phyloP scores from a whole-genome alignment of 2,797 vertebrate species.

The Gallinago stenura region DNA sequence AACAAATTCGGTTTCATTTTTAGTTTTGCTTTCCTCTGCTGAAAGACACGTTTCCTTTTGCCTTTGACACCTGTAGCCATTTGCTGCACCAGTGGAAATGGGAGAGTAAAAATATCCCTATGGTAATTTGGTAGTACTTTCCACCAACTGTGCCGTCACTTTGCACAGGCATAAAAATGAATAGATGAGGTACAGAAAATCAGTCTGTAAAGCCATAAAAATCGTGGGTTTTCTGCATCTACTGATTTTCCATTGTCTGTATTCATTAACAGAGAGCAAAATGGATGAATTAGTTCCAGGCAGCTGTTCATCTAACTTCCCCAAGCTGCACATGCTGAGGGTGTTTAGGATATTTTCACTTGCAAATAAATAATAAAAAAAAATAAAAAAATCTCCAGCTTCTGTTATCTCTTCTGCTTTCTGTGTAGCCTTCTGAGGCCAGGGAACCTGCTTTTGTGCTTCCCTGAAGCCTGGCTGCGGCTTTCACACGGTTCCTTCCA shows the following conservation, averaged over 20 bases:
- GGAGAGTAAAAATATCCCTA: slow-evolving; percentile 40
- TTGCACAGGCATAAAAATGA: slow-evolving; percentile 19
- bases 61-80: slow-evolving; percentile 35
- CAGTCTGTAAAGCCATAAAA: slow-evolving; percentile 40
- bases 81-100: background rate
- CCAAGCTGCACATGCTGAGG: slow-evolving; percentile 26
- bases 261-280: slow-evolving; percentile 48
- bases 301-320: slow-evolving; percentile 56
- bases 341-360: slow-evolving; percentile 46
- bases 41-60: background rate
- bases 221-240: slow-evolving; percentile 28
- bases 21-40: background rate
- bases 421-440: background rate
- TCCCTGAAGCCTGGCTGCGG: background rate
- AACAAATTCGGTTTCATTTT: background rate
- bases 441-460: background rate
- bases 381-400: background rate
- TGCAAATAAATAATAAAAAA: background rate
- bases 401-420: slow-evolving; percentile 1
- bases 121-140: slow-evolving; percentile 13
- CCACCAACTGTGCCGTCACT: slow-evolving; percentile 19
- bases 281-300: slow-evolving; percentile 49
- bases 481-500: background rate
- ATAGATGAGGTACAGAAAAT: slow-evolving; percentile 55
- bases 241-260: slow-evolving; percentile 66